Conservation (phyloP, 1,140 invertebrate species). For the Ceratina japonica region DNA sequence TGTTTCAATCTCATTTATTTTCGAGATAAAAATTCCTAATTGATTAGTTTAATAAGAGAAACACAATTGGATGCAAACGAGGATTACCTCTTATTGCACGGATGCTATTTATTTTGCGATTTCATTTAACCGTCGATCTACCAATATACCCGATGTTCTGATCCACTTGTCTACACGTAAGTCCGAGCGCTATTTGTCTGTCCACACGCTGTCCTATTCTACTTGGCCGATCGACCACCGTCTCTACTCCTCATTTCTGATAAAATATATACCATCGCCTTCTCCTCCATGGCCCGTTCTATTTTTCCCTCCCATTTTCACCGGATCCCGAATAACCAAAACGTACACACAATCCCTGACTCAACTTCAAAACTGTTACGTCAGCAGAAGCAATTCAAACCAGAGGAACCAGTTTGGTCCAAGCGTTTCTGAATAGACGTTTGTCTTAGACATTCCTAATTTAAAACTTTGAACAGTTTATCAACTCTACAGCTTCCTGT, state of each 20-base stretch:
- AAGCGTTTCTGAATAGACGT: too few relatives aligned
- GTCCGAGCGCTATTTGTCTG: background rate
- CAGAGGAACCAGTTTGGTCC: background rate
- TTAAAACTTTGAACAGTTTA: too few relatives aligned
- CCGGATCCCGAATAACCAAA: background rate
- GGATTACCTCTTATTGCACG: background rate
- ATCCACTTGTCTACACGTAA: background rate
- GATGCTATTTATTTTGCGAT: background rate
- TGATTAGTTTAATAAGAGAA: background rate
- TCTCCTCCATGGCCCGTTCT: background rate
- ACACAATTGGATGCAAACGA: background rate
- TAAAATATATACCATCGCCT: background rate
- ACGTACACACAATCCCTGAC: background rate
- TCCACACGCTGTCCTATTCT: background rate
- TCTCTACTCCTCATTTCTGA: conserved; percentile 6
- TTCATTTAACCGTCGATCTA: background rate
- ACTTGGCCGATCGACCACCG: background rate
- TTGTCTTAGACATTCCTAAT: too few relatives aligned
- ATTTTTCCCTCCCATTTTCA: conserved; percentile 6
- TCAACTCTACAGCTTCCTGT: too few relatives aligned
- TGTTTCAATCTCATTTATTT: background rate
- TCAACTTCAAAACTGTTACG: background rate
- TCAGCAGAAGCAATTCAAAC: background rate
- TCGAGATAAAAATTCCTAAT: background rate
- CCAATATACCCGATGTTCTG: background rate